phyloP scores from a whole-genome alignment of 2,888 invertebrate species.

The Tromatobia lineatoria region DNA sequence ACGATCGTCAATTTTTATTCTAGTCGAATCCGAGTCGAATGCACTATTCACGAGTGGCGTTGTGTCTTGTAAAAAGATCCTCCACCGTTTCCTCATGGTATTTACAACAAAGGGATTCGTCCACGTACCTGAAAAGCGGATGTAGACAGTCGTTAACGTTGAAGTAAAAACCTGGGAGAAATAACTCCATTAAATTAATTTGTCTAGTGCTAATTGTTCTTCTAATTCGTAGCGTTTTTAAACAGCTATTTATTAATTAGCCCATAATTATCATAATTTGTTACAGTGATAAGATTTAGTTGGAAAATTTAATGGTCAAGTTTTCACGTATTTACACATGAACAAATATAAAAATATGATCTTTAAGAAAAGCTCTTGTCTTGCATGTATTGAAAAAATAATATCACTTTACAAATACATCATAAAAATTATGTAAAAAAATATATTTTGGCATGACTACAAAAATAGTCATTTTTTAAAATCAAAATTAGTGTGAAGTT shows the following conservation, averaged over 20 bases:
- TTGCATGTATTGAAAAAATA: too few species aligned
- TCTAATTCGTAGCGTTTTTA: not conserved
- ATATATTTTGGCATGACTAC: too few species aligned
- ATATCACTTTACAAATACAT: too few species aligned
- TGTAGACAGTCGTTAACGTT: not conserved
- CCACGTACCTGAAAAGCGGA: not conserved
- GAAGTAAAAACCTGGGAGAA: not conserved
- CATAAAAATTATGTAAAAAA: too few species aligned
- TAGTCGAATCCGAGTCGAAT: conserved; percentile 10
- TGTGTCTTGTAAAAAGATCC: not conserved
- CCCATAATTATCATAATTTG: too few species aligned
- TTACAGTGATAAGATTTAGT: too few species aligned
- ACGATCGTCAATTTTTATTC: conserved; percentile 48
- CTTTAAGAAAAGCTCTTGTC: too few species aligned
- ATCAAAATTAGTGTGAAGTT: too few species aligned
- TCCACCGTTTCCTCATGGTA: not conserved
- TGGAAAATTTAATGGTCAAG: too few species aligned
- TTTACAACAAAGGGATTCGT: not conserved
- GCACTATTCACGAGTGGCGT: not conserved
- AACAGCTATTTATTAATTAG: not conserved
- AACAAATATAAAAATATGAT: too few species aligned
- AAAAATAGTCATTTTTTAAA: too few species aligned
- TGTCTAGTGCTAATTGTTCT: not conserved
- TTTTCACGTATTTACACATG: too few species aligned
- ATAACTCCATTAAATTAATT: not conserved